A percentile compares a stretch with the other conserved stretches of the same genome.
Conservation (phyloP, 1,140 invertebrate species). For the Daktulosphaira vitifoliae region DNA sequence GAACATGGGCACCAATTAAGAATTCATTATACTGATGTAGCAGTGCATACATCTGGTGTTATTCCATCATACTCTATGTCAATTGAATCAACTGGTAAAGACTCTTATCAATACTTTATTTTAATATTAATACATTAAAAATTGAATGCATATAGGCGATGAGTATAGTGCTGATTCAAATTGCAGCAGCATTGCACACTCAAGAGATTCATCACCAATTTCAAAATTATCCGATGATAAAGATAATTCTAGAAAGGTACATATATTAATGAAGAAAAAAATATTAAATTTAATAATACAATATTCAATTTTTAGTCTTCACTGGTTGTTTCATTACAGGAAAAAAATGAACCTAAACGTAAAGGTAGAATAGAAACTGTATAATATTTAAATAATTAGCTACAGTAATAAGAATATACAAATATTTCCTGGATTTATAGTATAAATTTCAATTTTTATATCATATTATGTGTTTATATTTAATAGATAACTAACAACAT, state of each 20-base stretch:
- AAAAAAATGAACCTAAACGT: slow-evolving; percentile 13
- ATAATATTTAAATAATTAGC: background rate
- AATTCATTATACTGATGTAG: slow-evolving; percentile 1
- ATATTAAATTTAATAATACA: background rate
- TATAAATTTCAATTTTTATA: too few relatives aligned
- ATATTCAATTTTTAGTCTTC: background rate
- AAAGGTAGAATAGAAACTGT: slow-evolving; percentile 25
- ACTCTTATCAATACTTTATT: too few relatives aligned
- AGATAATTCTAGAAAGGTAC: slow-evolving; percentile 10
- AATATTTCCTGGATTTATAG: background rate
- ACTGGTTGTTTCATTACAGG: background rate
- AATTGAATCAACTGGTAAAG: slow-evolving; percentile 1
- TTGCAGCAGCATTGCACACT: slow-evolving; percentile 4
- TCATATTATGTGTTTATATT: too few relatives aligned
- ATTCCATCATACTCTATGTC: slow-evolving; percentile 2
- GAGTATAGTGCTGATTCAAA: slow-evolving; percentile 19
- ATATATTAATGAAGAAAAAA: background rate
- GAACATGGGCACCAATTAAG: slow-evolving; percentile 3
- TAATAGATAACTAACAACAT: too few relatives aligned
- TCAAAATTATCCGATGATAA: background rate
- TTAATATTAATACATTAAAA: too few relatives aligned
- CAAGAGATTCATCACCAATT: slow-evolving; percentile 13
- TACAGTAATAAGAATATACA: background rate
- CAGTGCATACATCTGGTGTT: slow-evolving; percentile 1
- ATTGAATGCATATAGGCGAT: background rate